These are phyloP conservation scores for Sclerodermus sp. DNA, from an alignment of 2,888 invertebrate species.

Conservation along the genomic window DNA sequence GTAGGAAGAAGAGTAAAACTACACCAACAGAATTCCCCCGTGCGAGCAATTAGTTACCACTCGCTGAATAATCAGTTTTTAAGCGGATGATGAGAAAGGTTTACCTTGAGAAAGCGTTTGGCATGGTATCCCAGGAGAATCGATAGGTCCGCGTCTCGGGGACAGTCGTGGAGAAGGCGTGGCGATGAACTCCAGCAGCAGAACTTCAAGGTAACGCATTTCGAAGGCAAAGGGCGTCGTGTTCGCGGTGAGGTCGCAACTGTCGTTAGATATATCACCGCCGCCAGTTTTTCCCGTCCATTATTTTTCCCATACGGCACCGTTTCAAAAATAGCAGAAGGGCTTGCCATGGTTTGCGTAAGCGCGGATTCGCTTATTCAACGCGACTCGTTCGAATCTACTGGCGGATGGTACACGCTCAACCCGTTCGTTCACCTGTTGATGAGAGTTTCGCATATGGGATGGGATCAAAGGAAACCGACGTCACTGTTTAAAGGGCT, in stretches of 20 bases:
- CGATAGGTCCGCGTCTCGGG: conserved; percentile 10
- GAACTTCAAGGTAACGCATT: conserved; percentile 14
- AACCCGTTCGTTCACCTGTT: conserved; percentile 47
- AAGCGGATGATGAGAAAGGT: too few species aligned
- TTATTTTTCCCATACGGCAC: conserved; percentile 25
- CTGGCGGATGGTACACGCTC: conserved; percentile 12
- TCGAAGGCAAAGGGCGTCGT: conserved; percentile 8
- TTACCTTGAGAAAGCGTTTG: too few species aligned
- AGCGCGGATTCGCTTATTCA: conserved; percentile 32
- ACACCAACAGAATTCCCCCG: too few species aligned
- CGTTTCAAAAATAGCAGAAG: too few species aligned
- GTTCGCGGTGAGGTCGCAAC: neutral
- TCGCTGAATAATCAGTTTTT: too few species aligned
- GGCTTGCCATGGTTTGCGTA: too few species aligned
- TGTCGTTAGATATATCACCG: neutral
- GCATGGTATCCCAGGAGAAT: conserved; percentile 14
- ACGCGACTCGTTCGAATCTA: conserved; percentile 24
- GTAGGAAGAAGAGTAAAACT: too few species aligned
- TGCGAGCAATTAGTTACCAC: conserved; percentile 8
- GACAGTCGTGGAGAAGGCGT: too few species aligned
- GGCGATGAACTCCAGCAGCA: too few species aligned
- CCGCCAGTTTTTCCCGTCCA: conserved; percentile 4
- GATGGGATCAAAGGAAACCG: conserved; percentile 31
- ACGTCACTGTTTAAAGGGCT: conserved; percentile 15
- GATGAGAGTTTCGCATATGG: conserved; percentile 40